A percentile compares a stretch with the other conserved stretches of the same genome.
phyloP scores from a whole-genome alignment of 1,140 invertebrate species.

The Ceratoteleas bidentatus region DNA sequence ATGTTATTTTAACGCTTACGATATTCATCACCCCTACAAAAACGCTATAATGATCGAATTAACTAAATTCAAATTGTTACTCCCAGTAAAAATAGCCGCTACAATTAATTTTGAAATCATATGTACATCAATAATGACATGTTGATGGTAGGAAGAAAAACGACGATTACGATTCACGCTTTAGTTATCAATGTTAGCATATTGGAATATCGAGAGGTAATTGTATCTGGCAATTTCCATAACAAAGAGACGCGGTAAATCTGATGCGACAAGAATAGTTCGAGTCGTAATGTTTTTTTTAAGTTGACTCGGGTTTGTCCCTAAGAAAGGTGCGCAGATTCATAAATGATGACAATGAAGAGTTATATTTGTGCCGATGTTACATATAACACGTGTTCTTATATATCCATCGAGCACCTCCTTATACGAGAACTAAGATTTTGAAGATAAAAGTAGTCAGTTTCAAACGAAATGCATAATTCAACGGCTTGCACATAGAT shows the following conservation, averaged over 20 bases:
- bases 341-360: constrained; percentile 14
- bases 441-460: no score
- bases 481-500: no score
- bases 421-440: no score
- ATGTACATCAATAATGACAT: constrained; percentile 18
- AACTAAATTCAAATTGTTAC: background rate
- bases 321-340: constrained; percentile 3
- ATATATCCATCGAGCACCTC: background rate
- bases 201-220: constrained; percentile 21
- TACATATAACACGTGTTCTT: background rate
- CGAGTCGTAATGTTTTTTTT: constrained; percentile 22
- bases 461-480: no score
- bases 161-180: constrained; percentile 16
- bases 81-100: background rate
- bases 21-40: no score
- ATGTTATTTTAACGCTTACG: no score
- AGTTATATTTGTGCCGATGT: constrained; percentile 8
- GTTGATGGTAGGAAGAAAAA: constrained; percentile 24
- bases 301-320: constrained; percentile 4
- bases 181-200: constrained; percentile 16
- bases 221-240: constrained; percentile 26
- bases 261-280: constrained; percentile 10
- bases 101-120: constrained; percentile 10
- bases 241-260: constrained; percentile 24
- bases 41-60: no score